Conservation (phyloP, 2,113 vertebrate species). For the Tiliqua scincoides region DNA sequence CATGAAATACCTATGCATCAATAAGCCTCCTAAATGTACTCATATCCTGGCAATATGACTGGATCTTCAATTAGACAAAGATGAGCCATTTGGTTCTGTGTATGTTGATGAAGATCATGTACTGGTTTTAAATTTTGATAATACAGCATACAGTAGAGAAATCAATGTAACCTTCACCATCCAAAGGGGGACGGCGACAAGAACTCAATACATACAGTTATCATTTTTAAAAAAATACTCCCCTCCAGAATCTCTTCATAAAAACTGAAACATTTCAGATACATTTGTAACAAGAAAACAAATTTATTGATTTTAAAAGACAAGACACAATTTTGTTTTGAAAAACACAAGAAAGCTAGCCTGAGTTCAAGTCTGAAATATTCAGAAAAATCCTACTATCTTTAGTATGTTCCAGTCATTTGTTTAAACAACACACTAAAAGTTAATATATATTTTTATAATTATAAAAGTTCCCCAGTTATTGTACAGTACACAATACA, state of each 20-base stretch:
- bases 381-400: conserved; percentile 92
- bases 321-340: conserved; percentile 89
- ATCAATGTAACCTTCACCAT: not conserved
- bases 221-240: not conserved
- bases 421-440: conserved; percentile 90
- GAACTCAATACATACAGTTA: not conserved
- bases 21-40: not conserved
- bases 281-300: conserved; percentile 86
- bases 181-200: not conserved
- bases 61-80: not conserved
- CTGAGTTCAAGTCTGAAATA: conserved; percentile 92
- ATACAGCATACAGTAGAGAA: conserved; percentile 13
- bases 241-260: not conserved
- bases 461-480: conserved; percentile 89
- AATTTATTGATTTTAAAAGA: conserved; percentile 91
- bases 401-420: conserved; percentile 90
- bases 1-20: not conserved
- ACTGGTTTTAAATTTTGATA: conserved; percentile 54
- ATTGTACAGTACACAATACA: conserved; percentile 89
- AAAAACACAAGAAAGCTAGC: conserved; percentile 91
- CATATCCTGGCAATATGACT: not conserved
- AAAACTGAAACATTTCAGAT: conserved; percentile 61
- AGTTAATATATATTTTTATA: conserved; percentile 91
- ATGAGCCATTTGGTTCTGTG: conserved; percentile 22
- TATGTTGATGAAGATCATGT: conserved; percentile 40